Percentiles rank a stretch among this genome's conserved stretches.
phyloP scores from a whole-genome alignment of 2,113 vertebrate genomes.

The Triplophysa siluroides region DNA sequence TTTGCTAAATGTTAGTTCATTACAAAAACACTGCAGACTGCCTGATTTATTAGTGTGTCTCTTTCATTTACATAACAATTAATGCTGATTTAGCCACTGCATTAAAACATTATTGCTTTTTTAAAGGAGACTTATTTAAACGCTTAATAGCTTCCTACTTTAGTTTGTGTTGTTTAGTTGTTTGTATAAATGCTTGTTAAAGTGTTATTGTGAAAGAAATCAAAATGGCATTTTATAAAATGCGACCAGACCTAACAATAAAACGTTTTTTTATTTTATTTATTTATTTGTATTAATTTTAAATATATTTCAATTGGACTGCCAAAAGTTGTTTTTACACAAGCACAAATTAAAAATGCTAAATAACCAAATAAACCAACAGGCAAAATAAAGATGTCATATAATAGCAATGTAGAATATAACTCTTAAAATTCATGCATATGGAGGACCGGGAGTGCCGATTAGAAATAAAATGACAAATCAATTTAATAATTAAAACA shows the following conservation, averaged over 20 bases:
- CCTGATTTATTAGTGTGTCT: constrained; percentile 13
- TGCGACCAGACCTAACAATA: not conserved
- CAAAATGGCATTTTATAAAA: not conserved
- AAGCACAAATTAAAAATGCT: too few relatives aligned
- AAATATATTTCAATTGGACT: too few relatives aligned
- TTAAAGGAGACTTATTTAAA: constrained; percentile 15
- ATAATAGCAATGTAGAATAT: too few relatives aligned
- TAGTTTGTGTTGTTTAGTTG: not conserved
- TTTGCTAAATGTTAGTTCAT: constrained; percentile 50
- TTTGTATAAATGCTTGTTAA: not conserved
- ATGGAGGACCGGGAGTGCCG: too few relatives aligned
- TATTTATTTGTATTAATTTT: too few relatives aligned
- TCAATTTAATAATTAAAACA: too few relatives aligned
- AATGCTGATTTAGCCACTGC: constrained; percentile 21
- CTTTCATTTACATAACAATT: constrained; percentile 11
- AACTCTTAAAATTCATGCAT: too few relatives aligned
- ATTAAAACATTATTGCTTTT: constrained; percentile 25
- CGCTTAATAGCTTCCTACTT: not conserved
- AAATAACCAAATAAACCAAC: too few relatives aligned
- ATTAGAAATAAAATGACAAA: too few relatives aligned
- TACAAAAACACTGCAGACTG: constrained; percentile 18
- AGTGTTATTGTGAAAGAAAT: not conserved
- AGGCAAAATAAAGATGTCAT: too few relatives aligned
- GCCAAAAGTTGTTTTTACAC: too few relatives aligned
- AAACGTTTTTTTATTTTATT: too few relatives aligned